Percentiles rank a stretch among this genome's conserved stretches.
Conservation (phyloP, 2,888 invertebrate genomes). For the Torymus aiolomorphi region DNA sequence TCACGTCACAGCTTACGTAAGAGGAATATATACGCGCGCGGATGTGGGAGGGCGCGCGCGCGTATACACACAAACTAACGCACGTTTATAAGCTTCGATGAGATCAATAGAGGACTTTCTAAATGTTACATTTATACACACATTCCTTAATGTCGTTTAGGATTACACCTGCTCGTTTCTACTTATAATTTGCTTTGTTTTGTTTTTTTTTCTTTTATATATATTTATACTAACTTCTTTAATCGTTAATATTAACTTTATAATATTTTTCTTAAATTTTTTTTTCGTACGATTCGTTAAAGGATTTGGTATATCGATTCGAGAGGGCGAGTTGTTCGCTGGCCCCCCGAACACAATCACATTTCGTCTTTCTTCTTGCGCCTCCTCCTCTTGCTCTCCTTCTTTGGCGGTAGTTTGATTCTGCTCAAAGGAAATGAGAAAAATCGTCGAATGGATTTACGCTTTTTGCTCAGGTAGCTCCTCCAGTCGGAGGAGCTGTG, state of each 20-base stretch:
- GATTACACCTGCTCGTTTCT: conserved; percentile 52
- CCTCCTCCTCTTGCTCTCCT: conserved; percentile 61
- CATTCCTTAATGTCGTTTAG: conserved; percentile 49
- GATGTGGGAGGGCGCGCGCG: neutral
- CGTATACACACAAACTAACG: conserved; percentile 34
- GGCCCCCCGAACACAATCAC: conserved; percentile 52
- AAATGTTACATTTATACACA: conserved; percentile 59
- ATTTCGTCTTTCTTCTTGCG: conserved; percentile 51
- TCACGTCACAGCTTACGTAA: conserved; percentile 51
- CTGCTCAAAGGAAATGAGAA: conserved; percentile 74
- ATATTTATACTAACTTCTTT: conserved; percentile 29
- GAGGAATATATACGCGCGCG: conserved; percentile 23
- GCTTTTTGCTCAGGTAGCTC: conserved; percentile 70
- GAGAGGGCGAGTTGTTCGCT: neutral
- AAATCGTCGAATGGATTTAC: conserved; percentile 73
- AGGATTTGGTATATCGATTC: conserved; percentile 57
- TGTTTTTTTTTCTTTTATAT: too few species aligned
- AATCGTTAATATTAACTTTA: conserved; percentile 32
- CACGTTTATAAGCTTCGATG: conserved; percentile 52
- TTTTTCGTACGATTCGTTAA: conserved; percentile 49
- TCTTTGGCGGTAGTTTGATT: conserved; percentile 75
- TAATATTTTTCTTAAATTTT: conserved; percentile 29
- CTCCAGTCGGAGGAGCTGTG: conserved; percentile 64
- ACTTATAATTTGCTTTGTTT: conserved; percentile 32
- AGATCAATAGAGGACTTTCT: conserved; percentile 58